Conservation (phyloP, 2,888 invertebrate species). For the Caenorhabditis sp. region DNA sequence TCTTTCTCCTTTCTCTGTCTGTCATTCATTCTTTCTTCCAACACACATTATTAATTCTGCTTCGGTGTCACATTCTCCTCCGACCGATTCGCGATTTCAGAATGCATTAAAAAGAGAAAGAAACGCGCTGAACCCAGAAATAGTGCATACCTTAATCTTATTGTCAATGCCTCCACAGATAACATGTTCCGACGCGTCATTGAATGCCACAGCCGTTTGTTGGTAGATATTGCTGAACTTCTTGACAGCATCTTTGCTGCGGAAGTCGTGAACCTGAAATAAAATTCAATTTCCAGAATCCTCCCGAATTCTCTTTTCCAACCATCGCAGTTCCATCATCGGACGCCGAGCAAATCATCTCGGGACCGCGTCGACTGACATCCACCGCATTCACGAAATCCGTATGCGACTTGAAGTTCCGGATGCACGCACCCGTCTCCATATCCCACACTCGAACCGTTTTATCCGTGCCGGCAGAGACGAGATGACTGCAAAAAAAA, state of each 20-base stretch:
- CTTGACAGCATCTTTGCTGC: constrained; percentile 90
- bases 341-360: constrained; percentile 93
- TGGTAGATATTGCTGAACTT: constrained; percentile 85
- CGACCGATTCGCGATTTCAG: too few species aligned
- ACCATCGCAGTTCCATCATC: constrained; percentile 95
- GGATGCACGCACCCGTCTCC: constrained; percentile 91
- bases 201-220: constrained; percentile 92
- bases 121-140: background rate
- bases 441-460: constrained; percentile 97
- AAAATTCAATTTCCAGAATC: constrained; percentile 2
- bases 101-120: too few species aligned
- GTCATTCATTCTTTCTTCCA: too few species aligned
- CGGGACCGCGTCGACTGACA: constrained; percentile 91
- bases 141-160: constrained; percentile 91
- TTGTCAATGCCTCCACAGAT: constrained; percentile 97
- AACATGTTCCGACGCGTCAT: constrained; percentile 95
- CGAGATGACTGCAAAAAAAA: constrained; percentile 86
- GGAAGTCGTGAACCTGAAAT: constrained; percentile 89
- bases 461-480: constrained; percentile 95
- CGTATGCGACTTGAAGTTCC: constrained; percentile 86
- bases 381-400: constrained; percentile 86
- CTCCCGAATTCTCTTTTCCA: background rate
- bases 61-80: too few species aligned
- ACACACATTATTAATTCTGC: too few species aligned
- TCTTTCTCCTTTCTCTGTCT: background rate